phyloP scores from a whole-genome alignment of 2,888 invertebrate genomes.

The Mimas tiliae region DNA sequence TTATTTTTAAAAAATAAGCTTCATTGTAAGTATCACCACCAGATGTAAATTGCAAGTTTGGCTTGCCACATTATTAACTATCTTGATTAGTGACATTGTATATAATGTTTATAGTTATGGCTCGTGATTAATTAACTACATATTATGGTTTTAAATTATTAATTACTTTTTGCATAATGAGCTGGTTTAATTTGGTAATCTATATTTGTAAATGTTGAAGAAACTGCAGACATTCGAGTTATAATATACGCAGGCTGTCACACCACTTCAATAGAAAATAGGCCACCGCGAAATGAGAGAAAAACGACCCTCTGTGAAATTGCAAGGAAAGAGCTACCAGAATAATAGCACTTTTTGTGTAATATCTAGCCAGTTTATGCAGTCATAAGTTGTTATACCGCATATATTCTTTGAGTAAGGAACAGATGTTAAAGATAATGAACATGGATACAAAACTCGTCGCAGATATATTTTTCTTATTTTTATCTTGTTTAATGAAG shows the following conservation, averaged over 20 bases:
- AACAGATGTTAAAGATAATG: not conserved
- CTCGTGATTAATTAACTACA: not conserved
- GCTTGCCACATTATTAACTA: not conserved
- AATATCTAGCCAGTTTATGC: constrained; percentile 6
- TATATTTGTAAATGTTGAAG: constrained; percentile 41
- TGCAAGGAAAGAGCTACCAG: constrained; percentile 34
- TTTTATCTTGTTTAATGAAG: constrained; percentile 6
- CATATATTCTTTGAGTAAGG: not conserved
- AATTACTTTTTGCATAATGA: not conserved
- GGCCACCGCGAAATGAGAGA: constrained; percentile 59
- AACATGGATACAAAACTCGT: not conserved
- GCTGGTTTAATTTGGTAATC: constrained; percentile 31
- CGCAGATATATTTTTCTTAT: not conserved
- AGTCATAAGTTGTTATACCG: not conserved
- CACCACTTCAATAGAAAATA: constrained; percentile 69
- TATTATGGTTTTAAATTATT: not conserved
- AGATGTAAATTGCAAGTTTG: not conserved
- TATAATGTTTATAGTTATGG: not conserved
- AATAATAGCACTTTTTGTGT: constrained; percentile 19
- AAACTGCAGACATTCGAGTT: constrained; percentile 55
- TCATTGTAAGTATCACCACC: not conserved
- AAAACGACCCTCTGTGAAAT: constrained; percentile 62
- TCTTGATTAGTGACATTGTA: not conserved
- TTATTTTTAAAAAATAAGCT: not conserved
- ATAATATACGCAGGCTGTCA: constrained; percentile 48